These are phyloP conservation scores for Cercopithecus mona DNA, from an alignment of 2,113 vertebrate species.

Conservation along the genomic window DNA sequence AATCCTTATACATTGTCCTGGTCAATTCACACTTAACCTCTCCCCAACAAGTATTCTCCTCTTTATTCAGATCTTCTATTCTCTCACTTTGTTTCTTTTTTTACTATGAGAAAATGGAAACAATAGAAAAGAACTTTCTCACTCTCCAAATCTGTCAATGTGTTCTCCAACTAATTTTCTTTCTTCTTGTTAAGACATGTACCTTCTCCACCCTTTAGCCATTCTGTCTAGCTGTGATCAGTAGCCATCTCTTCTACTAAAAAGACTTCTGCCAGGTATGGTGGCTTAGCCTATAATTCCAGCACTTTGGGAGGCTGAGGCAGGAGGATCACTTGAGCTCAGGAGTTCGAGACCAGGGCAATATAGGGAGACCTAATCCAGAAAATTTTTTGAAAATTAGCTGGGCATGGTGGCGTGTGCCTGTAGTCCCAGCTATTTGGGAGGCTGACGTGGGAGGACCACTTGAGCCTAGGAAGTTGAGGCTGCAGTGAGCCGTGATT, in stretches of 20 bases:
- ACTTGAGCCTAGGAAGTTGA: too few species aligned
- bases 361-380: too few species aligned
- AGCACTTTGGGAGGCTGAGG: too few species aligned
- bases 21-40: background rate
- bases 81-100: background rate
- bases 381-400: too few species aligned
- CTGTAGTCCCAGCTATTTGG: too few species aligned
- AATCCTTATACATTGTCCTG: background rate
- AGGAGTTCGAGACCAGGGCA: too few species aligned
- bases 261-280: background rate
- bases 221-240: background rate
- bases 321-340: too few species aligned
- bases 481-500: too few species aligned
- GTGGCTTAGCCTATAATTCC: too few species aligned
- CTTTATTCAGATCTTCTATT: background rate
- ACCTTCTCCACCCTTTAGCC: background rate
- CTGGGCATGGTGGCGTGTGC: too few species aligned
- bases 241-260: background rate
- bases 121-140: background rate
- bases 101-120: background rate
- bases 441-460: too few species aligned
- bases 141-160: background rate
- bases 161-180: background rate
- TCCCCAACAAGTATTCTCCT: background rate
- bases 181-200: background rate